Base-by-base conservation (phyloP, 2,113 vertebrate species). In the Perognathus longimembris region DNA sequence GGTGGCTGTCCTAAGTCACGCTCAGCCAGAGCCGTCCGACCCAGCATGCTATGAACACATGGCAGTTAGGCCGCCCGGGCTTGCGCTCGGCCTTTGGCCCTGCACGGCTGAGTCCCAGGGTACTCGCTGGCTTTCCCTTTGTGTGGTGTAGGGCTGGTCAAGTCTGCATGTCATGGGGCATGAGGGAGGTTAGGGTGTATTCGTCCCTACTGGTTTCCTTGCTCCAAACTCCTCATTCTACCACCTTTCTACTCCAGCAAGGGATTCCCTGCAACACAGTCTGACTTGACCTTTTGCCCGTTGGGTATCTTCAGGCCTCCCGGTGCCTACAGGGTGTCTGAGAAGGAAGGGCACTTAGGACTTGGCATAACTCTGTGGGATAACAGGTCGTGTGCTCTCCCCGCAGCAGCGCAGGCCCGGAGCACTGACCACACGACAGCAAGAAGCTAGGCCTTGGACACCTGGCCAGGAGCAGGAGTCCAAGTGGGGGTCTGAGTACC, bases 271-370 rank as follows among this genome's bases (percentile, higher is more conserved):
- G n/a, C n/a, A 85, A 73, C 38, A 87, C 17, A 77, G 28, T 36
- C 24, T 85, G n/a, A 45, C 63, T 11, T 50, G 77, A 20, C 71
- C 89, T 82, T 26, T 4, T 42, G 26, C 54, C 63, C 64, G 4
- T 34, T 92, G 21, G 93, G 78, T 34, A 50, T 54, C 45, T 59
- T 89, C 57, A 20, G 22, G 82, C 63, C 40, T 84, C n/a, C 36
- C 40, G 28, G 26, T 36, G 81, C 80, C 88, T 67, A n/a, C 1
- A 63, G 81, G 2, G 17, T 6, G 5, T 22, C 54, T 85, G 91
- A 85, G 78, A 87, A 93, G 54, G 78, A 87, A 93, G 54, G 70
- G 12, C 54, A 42, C 59, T 77, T 66, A 21, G 40, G 66, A 38
- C 28, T 61, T 71, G 82, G 28, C 3, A 26, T 28, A 61, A 26